A percentile compares a stretch with the other conserved stretches of the same genome.
Evolutionary conservation across 2,888 invertebrate species (phyloP).

Genomic region (Phaonia tiefii): DNA sequence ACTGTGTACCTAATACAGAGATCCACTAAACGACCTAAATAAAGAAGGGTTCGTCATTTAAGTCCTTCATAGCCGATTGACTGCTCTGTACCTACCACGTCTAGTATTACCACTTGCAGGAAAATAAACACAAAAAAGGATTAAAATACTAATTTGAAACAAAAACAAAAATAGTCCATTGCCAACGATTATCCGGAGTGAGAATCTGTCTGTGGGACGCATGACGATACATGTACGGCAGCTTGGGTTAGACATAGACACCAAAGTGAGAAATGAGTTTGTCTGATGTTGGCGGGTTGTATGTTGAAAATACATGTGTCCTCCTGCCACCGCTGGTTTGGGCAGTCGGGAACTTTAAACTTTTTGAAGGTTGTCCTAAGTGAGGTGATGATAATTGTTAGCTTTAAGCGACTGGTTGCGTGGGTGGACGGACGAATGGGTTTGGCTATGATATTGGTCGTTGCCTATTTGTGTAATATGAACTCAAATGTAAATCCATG

Average conservation of each 20-base stretch:
- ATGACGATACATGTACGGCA: background rate
- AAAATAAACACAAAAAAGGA: constrained; percentile 50
- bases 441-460: no score
- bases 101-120: constrained; percentile 16
- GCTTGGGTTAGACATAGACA: constrained; percentile 3
- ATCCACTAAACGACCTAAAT: constrained; percentile 22
- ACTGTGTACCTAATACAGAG: constrained; percentile 43
- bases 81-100: no score
- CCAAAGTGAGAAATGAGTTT: background rate
- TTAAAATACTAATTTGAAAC: constrained; percentile 54
- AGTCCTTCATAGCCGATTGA: constrained; percentile 42
- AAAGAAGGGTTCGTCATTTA: constrained; percentile 44
- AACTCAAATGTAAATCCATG: constrained; percentile 60
- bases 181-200: constrained; percentile 7
- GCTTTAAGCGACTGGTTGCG: background rate
- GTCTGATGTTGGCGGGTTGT: background rate
- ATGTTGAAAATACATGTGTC: background rate
- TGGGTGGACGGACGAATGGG: background rate
- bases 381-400: background rate
- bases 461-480: constrained; percentile 39
- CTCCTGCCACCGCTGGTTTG: background rate
- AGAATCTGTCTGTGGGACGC: constrained; percentile 22
- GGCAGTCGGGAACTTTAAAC: constrained; percentile 4
- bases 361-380: constrained; percentile 10
- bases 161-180: constrained; percentile 4